phyloP scores from a whole-genome alignment of 2,113 vertebrate species.

The Casuarius casuarius region DNA sequence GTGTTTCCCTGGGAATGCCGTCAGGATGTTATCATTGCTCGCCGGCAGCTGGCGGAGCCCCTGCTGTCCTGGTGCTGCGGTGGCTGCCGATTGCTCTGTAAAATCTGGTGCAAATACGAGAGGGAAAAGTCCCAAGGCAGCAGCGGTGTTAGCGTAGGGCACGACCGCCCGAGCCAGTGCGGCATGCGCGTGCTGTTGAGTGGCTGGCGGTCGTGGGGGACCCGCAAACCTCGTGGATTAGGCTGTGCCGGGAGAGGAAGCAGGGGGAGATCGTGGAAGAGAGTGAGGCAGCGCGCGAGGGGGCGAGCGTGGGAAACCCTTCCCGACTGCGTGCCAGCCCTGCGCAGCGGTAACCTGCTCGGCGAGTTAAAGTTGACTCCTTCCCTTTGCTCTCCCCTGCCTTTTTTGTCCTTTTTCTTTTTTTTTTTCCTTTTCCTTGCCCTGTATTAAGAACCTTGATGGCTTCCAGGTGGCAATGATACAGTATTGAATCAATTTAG shows the following conservation, averaged over 20 bases:
- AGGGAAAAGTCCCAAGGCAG: neutral
- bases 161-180: fast-evolving
- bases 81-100: neutral
- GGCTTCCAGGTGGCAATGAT: neutral
- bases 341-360: neutral
- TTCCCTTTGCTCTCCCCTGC: neutral
- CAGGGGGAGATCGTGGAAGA: no score
- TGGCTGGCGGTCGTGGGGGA: no score
- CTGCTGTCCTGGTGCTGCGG: neutral
- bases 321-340: neutral
- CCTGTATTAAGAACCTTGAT: neutral
- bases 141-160: neutral
- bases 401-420: neutral
- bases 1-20: constrained; percentile 48
- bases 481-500: neutral
- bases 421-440: neutral
- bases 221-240: fast-evolving
- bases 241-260: neutral
- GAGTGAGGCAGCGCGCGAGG: no score
- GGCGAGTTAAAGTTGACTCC: neutral
- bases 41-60: neutral
- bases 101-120: neutral
- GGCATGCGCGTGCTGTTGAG: no score
- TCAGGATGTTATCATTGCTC: neutral
- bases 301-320: no score